Conservation (phyloP, 2,113 vertebrate genomes). For the Tyto alba region DNA sequence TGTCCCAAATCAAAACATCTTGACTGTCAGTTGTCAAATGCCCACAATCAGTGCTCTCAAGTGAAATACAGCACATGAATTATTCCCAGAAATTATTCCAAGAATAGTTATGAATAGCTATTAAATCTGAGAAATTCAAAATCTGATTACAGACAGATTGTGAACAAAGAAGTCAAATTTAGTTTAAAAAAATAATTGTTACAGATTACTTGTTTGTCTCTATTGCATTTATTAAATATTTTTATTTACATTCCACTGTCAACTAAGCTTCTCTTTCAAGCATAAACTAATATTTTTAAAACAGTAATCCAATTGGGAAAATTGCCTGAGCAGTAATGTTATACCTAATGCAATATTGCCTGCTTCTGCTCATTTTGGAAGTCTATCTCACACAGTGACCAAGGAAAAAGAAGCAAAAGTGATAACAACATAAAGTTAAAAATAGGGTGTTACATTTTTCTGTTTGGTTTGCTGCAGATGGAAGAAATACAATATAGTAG, state of each 20-base stretch:
- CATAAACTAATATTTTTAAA: not conserved
- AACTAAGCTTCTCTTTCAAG: not conserved
- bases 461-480: not conserved
- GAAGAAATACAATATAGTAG: not conserved
- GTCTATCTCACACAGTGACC: not conserved
- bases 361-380: not conserved
- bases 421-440: not conserved
- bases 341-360: not conserved
- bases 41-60: not conserved
- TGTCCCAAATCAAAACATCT: not conserved
- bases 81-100: conserved; percentile 7
- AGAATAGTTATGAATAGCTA: not conserved
- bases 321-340: not conserved
- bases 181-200: conserved; percentile 1
- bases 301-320: not conserved
- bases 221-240: not conserved
- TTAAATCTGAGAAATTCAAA: not conserved
- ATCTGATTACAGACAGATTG: not conserved
- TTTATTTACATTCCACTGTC: not conserved
- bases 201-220: not conserved
- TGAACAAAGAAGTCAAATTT: not conserved
- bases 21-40: not conserved
- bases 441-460: not conserved
- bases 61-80: not conserved
- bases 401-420: not conserved